Evolutionary conservation across 1,140 invertebrate genomes (phyloP).

Genomic region (Bombyx mandarina): DNA sequence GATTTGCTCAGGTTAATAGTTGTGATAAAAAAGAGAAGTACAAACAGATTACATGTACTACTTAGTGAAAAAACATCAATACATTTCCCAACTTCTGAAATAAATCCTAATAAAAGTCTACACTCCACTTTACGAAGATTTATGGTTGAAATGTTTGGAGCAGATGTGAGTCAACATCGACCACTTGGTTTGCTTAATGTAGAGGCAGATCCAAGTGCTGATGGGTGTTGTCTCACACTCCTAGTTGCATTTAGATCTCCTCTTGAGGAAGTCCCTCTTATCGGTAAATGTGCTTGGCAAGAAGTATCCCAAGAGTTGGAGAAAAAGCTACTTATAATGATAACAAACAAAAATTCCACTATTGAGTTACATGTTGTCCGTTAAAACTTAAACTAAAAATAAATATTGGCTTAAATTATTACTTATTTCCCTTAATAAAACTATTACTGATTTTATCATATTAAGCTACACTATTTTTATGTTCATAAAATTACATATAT

Average conservation of each 20-base stretch:
- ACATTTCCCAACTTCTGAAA: slow-evolving; percentile 90
- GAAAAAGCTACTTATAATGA: slow-evolving; percentile 76
- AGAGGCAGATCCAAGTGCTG: slow-evolving; percentile 74
- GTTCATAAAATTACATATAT: no score
- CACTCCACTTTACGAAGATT: slow-evolving; percentile 91
- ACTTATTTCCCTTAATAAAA: no score
- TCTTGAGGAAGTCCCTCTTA: slow-evolving; percentile 86
- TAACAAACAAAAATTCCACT: slow-evolving; percentile 81
- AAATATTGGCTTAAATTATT: no score
- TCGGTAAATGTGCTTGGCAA: slow-evolving; percentile 91
- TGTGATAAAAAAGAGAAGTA: slow-evolving; percentile 85
- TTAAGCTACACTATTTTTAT: no score
- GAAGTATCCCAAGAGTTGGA: slow-evolving; percentile 81
- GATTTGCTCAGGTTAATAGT: slow-evolving; percentile 84
- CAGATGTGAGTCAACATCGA: slow-evolving; percentile 86
- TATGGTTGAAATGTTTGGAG: slow-evolving; percentile 92
- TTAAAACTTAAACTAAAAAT: slow-evolving; percentile 44
- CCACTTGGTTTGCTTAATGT: slow-evolving; percentile 85
- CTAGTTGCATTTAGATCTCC: slow-evolving; percentile 89
- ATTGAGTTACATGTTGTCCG: slow-evolving; percentile 86
- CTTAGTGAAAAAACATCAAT: slow-evolving; percentile 85
- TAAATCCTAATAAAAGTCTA: slow-evolving; percentile 87
- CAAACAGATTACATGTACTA: slow-evolving; percentile 87
- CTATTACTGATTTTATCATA: no score
- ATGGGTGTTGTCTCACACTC: slow-evolving; percentile 88